Evolutionary conservation across 2,797 vertebrate species (phyloP).

Genomic region (Mastacembelus armatus): DNA sequence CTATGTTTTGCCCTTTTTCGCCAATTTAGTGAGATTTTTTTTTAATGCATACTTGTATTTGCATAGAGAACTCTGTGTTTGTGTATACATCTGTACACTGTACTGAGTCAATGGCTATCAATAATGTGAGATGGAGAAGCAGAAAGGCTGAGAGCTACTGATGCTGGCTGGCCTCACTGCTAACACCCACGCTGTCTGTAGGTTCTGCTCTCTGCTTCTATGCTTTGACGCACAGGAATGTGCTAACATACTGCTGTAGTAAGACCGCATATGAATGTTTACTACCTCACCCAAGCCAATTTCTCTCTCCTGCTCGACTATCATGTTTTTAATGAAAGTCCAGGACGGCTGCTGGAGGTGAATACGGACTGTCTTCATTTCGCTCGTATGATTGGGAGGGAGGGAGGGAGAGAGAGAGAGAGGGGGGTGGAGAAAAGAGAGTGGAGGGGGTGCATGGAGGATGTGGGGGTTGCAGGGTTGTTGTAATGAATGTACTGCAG

Average conservation of each 20-base stretch:
- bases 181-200: constrained; percentile 72
- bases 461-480: constrained; percentile 67
- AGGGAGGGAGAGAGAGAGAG: constrained; percentile 6
- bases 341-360: constrained; percentile 48
- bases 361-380: constrained; percentile 45
- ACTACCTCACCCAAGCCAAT: constrained; percentile 48
- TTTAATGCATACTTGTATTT: constrained; percentile 19
- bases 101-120: constrained; percentile 37
- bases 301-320: constrained; percentile 28
- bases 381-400: constrained; percentile 10
- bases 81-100: neutral
- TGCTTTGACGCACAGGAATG: constrained; percentile 53
- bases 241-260: constrained; percentile 46
- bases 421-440: constrained; percentile 2
- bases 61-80: constrained; percentile 12
- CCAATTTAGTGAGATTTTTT: neutral
- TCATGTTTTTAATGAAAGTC: constrained; percentile 59
- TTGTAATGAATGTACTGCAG: constrained; percentile 81
- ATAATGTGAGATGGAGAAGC: constrained; percentile 3
- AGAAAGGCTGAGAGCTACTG: constrained; percentile 40
- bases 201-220: constrained; percentile 55
- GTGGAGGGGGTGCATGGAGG: constrained; percentile 12
- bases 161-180: constrained; percentile 44
- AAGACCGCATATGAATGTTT: constrained; percentile 69
- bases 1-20: constrained; percentile 18